Base-by-base conservation (phyloP, 1,140 invertebrate species). In the Panulirus ornatus region DNA sequence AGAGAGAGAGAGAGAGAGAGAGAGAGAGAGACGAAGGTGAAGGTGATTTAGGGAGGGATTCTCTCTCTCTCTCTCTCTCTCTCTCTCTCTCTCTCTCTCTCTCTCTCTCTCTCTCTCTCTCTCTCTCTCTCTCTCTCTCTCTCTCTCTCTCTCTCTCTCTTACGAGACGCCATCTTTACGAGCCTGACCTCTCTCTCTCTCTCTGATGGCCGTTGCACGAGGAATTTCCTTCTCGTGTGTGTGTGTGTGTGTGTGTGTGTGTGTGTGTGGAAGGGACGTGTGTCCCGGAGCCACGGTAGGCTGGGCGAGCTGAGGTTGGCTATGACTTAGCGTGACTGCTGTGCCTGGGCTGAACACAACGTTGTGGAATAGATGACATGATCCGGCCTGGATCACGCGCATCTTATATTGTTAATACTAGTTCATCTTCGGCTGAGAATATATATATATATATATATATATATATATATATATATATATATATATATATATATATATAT, bases 231-330 rank as follows among this genome's bases (percentile, higher is more conserved):
- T 16, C 27, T 63, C 11, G 5, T 54, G 51, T 54, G 5, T 54
- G 51, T 54, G 51, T 5, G 5, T 54, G 51, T 54, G 5, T 54
- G 70, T 73, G 70, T 73, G 9, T 82, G 78, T 82, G 78, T 8
- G 5, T 82, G 47, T 2, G 5, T 40, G 27, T 9, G 44, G 27
- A 16, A n/a, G 78, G 16, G 42, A 3, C n/a, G n/a, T n/a, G n/a
- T 6, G n/a, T 8, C n/a, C 11, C 27, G 42, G 11, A 27, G 11
- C 6, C 76, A 22, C 76, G 0, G 27, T 9, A 34, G 30, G 11
- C 22, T 79, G 14, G n/a, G 42, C 44, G 30, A 22, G 38, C n/a
- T n/a, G n/a, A n/a, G n/a, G n/a, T n/a, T n/a, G n/a, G n/a, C n/a
- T n/a, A n/a, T n/a, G n/a, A n/a, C n/a, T n/a, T n/a, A n/a, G n/a